Base-by-base conservation (phyloP, 2,888 invertebrate genomes). In the Noctua janthe region DNA sequence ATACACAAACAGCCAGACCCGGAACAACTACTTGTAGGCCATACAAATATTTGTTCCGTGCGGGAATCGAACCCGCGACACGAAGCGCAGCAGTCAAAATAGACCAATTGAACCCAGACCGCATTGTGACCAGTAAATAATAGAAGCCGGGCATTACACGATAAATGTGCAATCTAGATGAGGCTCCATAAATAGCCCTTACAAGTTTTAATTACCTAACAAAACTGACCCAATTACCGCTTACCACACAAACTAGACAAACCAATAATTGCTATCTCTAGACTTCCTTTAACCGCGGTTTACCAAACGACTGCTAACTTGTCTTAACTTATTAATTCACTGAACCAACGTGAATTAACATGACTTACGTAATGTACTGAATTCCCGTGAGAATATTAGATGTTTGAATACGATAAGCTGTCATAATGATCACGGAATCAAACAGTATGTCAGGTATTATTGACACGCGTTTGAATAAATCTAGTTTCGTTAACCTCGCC, bases 341-440 rank as follows among this genome's bases (percentile, higher is more conserved):
- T 78, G 67, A 64, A 71, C 71, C 64, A 69, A 69, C 20, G 69
- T 74, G 17, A 76, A 83, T 78, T 78, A 74, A 23, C 66, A 80
- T 86, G 69, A 51, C n/a, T 86, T 80, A 80, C 75, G 83, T 83
- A 86, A 86, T 75, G 43, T 73, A 49, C 74, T 76, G 23, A 64
- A 84, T 84, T 86, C 81, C 81, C 81, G 69, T 84, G 84, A 78
- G 85, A 86, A 86, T 74, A 78, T 76, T 51, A 35, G 82, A 83
- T 86, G 76, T 86, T 83, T 81, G 77, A 73, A 83, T 83, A n/a
- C 64, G 82, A 86, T 84, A 74, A 82, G 20, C 74, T 83, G 83
- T 83, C 85, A 78, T n/a, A 49, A 11, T 29, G 81, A 51, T 74
- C 77, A 81, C 84, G 85, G 67, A 77, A 74, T 85, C 56, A 83